phyloP scores from a whole-genome alignment of 2,888 invertebrate species.

The Acanthopleura granulata region DNA sequence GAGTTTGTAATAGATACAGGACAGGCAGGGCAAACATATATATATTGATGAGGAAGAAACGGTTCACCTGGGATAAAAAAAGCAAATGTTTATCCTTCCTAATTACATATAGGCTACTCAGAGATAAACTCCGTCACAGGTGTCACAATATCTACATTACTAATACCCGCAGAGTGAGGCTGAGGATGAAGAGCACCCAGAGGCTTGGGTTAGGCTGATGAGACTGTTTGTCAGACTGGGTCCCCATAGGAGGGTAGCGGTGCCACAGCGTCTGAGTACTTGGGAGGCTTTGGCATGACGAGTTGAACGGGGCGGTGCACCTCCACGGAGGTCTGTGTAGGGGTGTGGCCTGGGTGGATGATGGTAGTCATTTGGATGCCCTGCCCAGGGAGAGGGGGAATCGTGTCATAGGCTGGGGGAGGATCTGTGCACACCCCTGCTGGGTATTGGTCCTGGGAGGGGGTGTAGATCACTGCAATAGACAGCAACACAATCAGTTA shows the following conservation, averaged over 20 bases:
- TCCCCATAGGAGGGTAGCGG: constrained; percentile 50
- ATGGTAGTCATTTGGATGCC: constrained; percentile 27
- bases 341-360: constrained; percentile 27
- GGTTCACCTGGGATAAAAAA: too few relatives aligned
- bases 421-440: constrained; percentile 44
- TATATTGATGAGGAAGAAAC: too few relatives aligned
- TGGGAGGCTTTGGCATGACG: constrained; percentile 53
- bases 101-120: too few relatives aligned
- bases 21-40: too few relatives aligned
- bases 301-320: constrained; percentile 24
- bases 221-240: background rate
- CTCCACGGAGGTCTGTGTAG: constrained; percentile 19
- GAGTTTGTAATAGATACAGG: too few relatives aligned
- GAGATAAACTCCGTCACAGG: too few relatives aligned
- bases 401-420: constrained; percentile 56
- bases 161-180: too few relatives aligned
- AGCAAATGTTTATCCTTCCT: too few relatives aligned
- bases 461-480: constrained; percentile 58
- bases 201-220: too few relatives aligned
- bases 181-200: too few relatives aligned
- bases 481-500: too few relatives aligned
- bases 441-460: constrained; percentile 57
- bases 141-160: too few relatives aligned
- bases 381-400: constrained; percentile 26
- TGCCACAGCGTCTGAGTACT: constrained; percentile 54